phyloP scores from a whole-genome alignment of 1,140 invertebrate species.

The Drosophila sp. region DNA sequence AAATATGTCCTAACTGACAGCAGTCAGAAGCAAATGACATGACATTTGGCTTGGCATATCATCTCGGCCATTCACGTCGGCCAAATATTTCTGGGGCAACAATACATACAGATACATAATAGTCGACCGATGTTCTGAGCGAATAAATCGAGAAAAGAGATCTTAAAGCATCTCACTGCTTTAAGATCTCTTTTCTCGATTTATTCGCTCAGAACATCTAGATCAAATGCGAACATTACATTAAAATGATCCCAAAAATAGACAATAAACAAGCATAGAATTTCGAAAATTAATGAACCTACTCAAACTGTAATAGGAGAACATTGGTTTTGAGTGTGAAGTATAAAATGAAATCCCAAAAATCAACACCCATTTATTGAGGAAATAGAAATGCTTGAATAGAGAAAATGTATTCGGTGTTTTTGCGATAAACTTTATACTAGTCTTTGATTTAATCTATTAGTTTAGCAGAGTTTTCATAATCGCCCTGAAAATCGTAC shows the following conservation, averaged over 20 bases:
- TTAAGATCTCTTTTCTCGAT: background rate
- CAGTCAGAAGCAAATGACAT: constrained; percentile 25
- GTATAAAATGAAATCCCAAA: too few relatives aligned
- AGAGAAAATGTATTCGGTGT: too few relatives aligned
- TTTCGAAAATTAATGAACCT: background rate
- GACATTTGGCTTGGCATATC: constrained; percentile 43
- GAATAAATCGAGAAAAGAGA: too few relatives aligned
- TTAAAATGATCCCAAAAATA: background rate
- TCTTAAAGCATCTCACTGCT: too few relatives aligned
- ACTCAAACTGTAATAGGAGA: background rate
- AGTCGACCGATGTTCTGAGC: too few relatives aligned
- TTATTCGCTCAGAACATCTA: background rate
- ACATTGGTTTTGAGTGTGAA: too few relatives aligned
- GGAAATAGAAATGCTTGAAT: too few relatives aligned
- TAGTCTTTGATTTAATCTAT: too few relatives aligned
- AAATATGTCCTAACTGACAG: constrained; percentile 42
- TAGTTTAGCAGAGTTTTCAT: too few relatives aligned
- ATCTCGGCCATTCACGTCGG: constrained; percentile 37
- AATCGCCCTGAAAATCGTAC: too few relatives aligned
- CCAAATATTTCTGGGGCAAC: constrained; percentile 60
- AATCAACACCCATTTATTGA: too few relatives aligned
- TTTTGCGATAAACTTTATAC: too few relatives aligned
- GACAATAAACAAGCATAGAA: background rate
- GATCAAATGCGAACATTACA: background rate
- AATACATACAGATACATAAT: constrained; percentile 1